phyloP scores from a whole-genome alignment of 1,140 invertebrate species.

The Drosophila micromelanica region DNA sequence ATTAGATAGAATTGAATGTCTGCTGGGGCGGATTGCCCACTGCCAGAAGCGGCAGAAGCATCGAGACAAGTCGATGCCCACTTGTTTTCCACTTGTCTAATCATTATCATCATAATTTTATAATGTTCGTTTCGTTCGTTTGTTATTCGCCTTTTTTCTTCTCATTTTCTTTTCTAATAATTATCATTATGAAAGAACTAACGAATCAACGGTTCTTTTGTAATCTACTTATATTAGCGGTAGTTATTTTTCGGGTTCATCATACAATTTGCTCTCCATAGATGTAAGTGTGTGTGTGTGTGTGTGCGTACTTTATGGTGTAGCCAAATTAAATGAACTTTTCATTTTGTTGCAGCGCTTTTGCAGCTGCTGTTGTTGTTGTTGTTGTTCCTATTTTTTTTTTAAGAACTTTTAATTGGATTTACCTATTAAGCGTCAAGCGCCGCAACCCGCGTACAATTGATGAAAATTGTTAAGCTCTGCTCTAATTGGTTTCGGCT shows the following conservation, averaged over 20 bases:
- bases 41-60: neutral
- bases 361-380: conserved; percentile 3
- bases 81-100: conserved; percentile 23
- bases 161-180: conserved; percentile 13
- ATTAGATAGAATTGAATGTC: conserved; percentile 41
- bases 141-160: neutral
- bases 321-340: conserved; percentile 55
- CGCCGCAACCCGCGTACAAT: conserved; percentile 48
- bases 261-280: conserved; percentile 13
- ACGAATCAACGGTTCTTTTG: conserved; percentile 53
- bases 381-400: conserved; percentile 13
- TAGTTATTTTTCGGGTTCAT: conserved; percentile 42
- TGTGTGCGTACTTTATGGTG: conserved; percentile 15
- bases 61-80: neutral
- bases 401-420: conserved; percentile 61
- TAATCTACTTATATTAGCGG: conserved; percentile 63
- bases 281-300: neutral
- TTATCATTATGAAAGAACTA: conserved; percentile 30
- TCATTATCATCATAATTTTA: conserved; percentile 14
- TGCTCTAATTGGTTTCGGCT: conserved; percentile 58
- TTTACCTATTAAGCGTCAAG: conserved; percentile 58
- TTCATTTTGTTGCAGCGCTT: conserved; percentile 22
- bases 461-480: conserved; percentile 63
- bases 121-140: conserved; percentile 12
- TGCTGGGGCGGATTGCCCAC: neutral